Evolutionary conservation across 2,113 vertebrate species (phyloP).

Genomic region (Dromaius novaehollandiae): DNA sequence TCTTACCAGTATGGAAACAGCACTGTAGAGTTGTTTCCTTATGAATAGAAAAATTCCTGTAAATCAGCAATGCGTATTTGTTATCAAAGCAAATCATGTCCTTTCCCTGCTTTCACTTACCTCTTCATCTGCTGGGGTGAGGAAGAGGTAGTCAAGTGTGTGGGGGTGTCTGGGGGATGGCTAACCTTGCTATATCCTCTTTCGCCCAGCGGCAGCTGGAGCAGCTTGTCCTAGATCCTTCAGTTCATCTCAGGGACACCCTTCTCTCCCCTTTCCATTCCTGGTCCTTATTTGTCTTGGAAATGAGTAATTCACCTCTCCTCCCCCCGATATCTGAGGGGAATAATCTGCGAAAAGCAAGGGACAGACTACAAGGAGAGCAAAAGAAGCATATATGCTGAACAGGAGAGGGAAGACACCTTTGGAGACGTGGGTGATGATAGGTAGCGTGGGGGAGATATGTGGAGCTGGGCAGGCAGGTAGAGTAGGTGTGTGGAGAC

Average conservation of each 20-base stretch:
- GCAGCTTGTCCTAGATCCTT: background rate
- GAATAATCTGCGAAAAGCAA: background rate
- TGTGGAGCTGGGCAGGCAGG: too few species aligned
- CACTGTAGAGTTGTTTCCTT: background rate
- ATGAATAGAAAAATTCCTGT: background rate
- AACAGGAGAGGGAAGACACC: background rate
- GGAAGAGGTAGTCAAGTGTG: background rate
- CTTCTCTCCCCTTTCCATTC: background rate
- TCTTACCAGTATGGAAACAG: background rate
- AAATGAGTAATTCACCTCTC: background rate
- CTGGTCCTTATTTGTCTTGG: background rate
- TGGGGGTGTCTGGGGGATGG: background rate
- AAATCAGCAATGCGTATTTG: background rate
- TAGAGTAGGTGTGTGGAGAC: background rate
- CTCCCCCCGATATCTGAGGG: background rate
- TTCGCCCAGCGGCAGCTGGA: background rate
- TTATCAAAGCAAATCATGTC: background rate
- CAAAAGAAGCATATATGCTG: background rate
- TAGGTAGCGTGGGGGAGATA: background rate
- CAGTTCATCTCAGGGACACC: background rate
- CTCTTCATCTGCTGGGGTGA: background rate
- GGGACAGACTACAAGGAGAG: background rate
- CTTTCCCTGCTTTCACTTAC: background rate
- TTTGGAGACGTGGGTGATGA: background rate
- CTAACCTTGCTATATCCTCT: background rate